phyloP scores from a whole-genome alignment of 2,888 invertebrate species.

The Aphidoletes aphidimyza region DNA sequence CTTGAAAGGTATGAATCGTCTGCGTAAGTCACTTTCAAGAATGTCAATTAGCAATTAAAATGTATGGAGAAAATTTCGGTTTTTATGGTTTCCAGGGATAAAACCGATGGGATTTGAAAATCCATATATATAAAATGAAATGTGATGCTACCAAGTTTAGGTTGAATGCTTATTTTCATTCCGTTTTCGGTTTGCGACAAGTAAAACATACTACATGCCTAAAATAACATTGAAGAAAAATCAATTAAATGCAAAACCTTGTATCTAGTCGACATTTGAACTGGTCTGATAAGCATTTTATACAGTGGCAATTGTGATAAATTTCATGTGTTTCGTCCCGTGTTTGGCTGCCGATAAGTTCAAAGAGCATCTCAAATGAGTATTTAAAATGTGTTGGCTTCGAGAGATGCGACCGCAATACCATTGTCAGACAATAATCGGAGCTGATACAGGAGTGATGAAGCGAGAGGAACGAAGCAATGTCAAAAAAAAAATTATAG shows the following conservation, averaged over 20 bases:
- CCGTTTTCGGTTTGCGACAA: not conserved
- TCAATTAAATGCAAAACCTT: not conserved
- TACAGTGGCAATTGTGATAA: not conserved
- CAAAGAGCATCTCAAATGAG: not conserved
- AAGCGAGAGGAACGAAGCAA: too few relatives aligned
- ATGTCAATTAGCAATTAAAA: too few relatives aligned
- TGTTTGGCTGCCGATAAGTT: not conserved
- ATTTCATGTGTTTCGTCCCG: not conserved
- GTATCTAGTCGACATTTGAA: not conserved
- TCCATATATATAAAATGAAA: too few relatives aligned
- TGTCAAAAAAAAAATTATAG: not conserved
- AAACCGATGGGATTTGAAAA: too few relatives aligned
- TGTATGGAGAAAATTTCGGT: too few relatives aligned
- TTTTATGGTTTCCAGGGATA: too few relatives aligned
- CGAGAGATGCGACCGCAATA: not conserved
- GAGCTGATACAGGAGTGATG: too few relatives aligned
- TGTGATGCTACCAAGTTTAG: too few relatives aligned
- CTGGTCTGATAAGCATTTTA: not conserved
- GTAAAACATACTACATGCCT: conserved; percentile 8
- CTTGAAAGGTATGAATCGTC: too few relatives aligned
- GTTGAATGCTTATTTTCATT: too few relatives aligned
- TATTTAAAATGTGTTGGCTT: not conserved
- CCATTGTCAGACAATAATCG: not conserved
- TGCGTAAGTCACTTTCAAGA: too few relatives aligned
- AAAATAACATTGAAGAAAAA: not conserved